Evolutionary conservation across 2,888 invertebrate species (phyloP).

Genomic region (Slavum lentiscoides): DNA sequence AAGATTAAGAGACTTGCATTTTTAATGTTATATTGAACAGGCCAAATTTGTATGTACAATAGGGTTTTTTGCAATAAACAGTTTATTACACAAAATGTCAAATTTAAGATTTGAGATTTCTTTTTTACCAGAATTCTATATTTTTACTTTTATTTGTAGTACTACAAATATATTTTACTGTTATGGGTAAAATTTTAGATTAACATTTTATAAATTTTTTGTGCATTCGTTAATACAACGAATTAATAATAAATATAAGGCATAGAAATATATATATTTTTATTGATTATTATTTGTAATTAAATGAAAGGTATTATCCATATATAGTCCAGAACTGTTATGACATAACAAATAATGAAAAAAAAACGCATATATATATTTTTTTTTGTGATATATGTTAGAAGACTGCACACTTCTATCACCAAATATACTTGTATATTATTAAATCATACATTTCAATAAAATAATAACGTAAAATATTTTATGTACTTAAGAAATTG

Average conservation of each 20-base stretch:
- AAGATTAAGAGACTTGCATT: not conserved
- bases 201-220: not conserved
- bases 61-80: not conserved
- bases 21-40: not conserved
- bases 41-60: slow-evolving; percentile 13
- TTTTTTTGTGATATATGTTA: slow-evolving; percentile 37
- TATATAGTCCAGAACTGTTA: slow-evolving; percentile 8
- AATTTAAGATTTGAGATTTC: slow-evolving; percentile 1
- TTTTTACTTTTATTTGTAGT: too few species aligned
- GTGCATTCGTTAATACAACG: not conserved
- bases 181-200: not conserved
- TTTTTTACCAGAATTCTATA: not conserved
- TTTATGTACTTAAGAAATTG: slow-evolving; percentile 21
- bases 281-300: slow-evolving; percentile 24
- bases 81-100: not conserved
- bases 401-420: slow-evolving; percentile 26
- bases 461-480: slow-evolving; percentile 10
- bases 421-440: not conserved
- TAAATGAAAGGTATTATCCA: not conserved
- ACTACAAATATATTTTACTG: too few species aligned
- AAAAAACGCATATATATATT: not conserved
- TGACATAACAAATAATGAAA: slow-evolving; percentile 18
- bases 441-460: slow-evolving; percentile 5
- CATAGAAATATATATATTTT: not conserved
- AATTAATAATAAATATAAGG: not conserved